Evolutionary conservation across 2,888 invertebrate genomes (phyloP).

Genomic region (Phasia obesa): DNA sequence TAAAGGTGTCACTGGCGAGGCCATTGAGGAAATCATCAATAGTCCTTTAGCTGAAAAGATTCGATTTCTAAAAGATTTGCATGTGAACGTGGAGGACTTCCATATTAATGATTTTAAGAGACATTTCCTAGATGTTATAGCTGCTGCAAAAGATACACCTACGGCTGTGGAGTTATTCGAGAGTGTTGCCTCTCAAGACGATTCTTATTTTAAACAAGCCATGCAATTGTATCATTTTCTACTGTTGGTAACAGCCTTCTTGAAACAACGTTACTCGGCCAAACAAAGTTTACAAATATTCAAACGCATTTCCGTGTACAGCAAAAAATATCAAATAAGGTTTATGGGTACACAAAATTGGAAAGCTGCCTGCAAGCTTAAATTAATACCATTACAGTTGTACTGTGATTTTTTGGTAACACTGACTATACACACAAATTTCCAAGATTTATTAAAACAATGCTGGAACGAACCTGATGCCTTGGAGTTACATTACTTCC

Average conservation of each 20-base stretch:
- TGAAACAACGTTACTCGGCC: conserved; percentile 72
- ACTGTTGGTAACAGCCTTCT: conserved; percentile 75
- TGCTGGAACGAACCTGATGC: conserved; percentile 76
- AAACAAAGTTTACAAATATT: conserved; percentile 74
- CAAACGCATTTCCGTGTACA: conserved; percentile 71
- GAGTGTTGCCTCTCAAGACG: conserved; percentile 75
- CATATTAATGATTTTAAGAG: conserved; percentile 74
- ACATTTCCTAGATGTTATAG: conserved; percentile 76
- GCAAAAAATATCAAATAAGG: conserved; percentile 72
- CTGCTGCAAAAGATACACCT: conserved; percentile 71
- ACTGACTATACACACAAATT: conserved; percentile 83
- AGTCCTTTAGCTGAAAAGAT: conserved; percentile 75
- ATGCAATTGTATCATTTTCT: conserved; percentile 76
- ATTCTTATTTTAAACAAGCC: conserved; percentile 72
- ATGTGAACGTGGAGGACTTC: conserved; percentile 65
- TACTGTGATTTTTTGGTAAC: conserved; percentile 84
- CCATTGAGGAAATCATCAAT: conserved; percentile 73
- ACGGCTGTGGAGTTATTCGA: conserved; percentile 73
- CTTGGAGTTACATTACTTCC: conserved; percentile 69
- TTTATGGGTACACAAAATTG: conserved; percentile 58
- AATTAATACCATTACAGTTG: conserved; percentile 84
- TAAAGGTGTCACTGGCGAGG: conserved; percentile 22
- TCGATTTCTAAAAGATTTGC: conserved; percentile 73
- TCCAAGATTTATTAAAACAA: conserved; percentile 58
- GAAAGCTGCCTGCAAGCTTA: conserved; percentile 81